phyloP scores from a whole-genome alignment of 2,888 invertebrate species.

The Netelia melanura region DNA sequence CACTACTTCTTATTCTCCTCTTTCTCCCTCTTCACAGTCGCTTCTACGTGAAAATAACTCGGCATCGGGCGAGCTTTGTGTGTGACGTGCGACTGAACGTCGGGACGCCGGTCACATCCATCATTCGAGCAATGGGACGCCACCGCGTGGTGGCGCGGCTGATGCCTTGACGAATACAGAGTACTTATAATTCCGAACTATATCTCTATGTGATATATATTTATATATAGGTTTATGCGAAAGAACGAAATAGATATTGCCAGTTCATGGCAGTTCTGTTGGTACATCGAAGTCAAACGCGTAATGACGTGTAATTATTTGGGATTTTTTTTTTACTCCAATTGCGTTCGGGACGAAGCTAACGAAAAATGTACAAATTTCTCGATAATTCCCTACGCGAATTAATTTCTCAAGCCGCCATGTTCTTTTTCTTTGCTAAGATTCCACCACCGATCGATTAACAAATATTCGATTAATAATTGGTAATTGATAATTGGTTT shows the following conservation, averaged over 20 bases:
- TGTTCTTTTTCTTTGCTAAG: constrained; percentile 8
- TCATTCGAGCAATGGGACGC: constrained; percentile 79
- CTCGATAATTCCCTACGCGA: constrained; percentile 22
- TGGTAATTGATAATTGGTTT: too few relatives aligned
- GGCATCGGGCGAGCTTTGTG: constrained; percentile 74
- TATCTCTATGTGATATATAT: constrained; percentile 6
- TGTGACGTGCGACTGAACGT: constrained; percentile 80
- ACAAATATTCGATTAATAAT: too few relatives aligned
- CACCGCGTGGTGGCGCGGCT: constrained; percentile 60
- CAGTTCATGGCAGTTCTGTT: too few relatives aligned
- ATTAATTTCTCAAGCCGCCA: constrained; percentile 38
- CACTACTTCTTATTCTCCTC: constrained; percentile 17
- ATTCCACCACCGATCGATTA: background rate
- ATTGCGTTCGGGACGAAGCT: too few relatives aligned
- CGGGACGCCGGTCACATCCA: constrained; percentile 78
- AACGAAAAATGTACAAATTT: too few relatives aligned
- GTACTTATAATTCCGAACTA: constrained; percentile 49
- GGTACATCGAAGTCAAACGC: too few relatives aligned
- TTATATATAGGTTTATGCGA: background rate
- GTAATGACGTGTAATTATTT: too few relatives aligned
- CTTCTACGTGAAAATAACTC: constrained; percentile 80
- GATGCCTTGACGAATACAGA: constrained; percentile 10
- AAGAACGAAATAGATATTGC: background rate
- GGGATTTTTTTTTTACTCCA: too few relatives aligned
- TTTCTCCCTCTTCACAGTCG: constrained; percentile 46